Evolutionary conservation across 1,140 invertebrate species (phyloP), one percentile per base, ranked within the genome.

Genomic region (Drosophila bifasciata): DNA sequence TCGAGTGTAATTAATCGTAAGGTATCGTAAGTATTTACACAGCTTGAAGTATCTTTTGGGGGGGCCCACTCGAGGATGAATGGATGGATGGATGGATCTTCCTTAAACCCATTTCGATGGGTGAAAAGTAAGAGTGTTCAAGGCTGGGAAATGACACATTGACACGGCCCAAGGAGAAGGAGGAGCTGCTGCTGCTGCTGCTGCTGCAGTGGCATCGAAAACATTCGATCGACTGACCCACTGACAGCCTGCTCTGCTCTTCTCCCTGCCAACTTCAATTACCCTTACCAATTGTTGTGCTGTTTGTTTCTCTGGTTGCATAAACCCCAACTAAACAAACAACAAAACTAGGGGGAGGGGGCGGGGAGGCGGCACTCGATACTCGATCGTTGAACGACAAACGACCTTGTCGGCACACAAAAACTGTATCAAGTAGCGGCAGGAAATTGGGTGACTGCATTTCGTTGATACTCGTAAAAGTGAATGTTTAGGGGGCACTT

Each of bases 401-500:
- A 28, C 79, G 83, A 86, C 83, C 83, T 86, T 86, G 81, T 73
- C 61, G 45, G 43, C 21, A 23, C 39, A 60, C n/a, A 15, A 83
- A 83, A 85, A 86, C 57, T 88, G 83, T 86, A 86, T 88, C 83
- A 86, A 86, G 83, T 86, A 86, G 83, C 83, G 48, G 62, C 59
- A 81, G 77, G 70, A 86, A 86, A 88, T 83, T 88, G 74, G 78
- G 72, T 86, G 80, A 85, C 52, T 74, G 70, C 70, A 74, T 56
- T 74, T 74, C 69, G 55, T 50, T 50, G 48, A 76, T 88, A n/a
- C n/a, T n/a, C n/a, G n/a, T n/a, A 86, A 86, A 86, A 86, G 83
- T 86, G 83, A 86, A 86, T 86, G 83, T 86, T 88, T 86, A 83
- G 78, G 83, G 75, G 83, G 75, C 79, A 83, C 83, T 86, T 85